Percentiles rank a stretch among this genome's conserved stretches.
These are phyloP conservation scores for Scolopax bukidnonensis DNA, from an alignment of 2,797 vertebrate genomes.

Conservation along the genomic window DNA sequence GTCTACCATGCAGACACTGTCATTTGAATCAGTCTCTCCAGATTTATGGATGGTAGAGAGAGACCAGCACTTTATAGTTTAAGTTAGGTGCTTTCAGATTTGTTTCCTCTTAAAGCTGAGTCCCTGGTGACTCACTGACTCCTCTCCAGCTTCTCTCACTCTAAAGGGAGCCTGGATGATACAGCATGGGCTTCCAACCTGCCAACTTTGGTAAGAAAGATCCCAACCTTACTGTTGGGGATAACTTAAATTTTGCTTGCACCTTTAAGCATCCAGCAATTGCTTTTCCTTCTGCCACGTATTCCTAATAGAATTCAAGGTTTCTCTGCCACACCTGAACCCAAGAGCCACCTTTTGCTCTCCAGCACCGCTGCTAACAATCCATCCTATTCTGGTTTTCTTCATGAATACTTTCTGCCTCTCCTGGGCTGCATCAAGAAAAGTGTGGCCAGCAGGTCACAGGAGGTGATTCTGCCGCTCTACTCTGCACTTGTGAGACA, in stretches of 20 bases:
- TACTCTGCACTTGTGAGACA: no score
- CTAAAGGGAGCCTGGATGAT: neutral
- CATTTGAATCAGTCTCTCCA: neutral
- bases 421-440: no score
- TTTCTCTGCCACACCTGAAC: neutral
- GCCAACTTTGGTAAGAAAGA: neutral
- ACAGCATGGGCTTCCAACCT: neutral
- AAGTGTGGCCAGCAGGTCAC: no score
- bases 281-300: neutral
- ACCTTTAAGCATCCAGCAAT: neutral
- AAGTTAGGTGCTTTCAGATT: neutral
- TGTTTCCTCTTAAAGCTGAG: neutral
- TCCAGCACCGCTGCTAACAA: neutral
- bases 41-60: neutral
- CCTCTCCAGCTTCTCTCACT: neutral
- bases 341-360: neutral
- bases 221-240: neutral
- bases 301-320: neutral
- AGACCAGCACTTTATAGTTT: fast-evolving
- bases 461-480: no score
- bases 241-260: neutral
- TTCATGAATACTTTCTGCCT: neutral
- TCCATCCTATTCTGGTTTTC: neutral
- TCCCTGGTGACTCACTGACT: neutral
- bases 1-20: neutral